Conservation (phyloP, 2,888 invertebrate species). For the Drosophila mimetica region DNA sequence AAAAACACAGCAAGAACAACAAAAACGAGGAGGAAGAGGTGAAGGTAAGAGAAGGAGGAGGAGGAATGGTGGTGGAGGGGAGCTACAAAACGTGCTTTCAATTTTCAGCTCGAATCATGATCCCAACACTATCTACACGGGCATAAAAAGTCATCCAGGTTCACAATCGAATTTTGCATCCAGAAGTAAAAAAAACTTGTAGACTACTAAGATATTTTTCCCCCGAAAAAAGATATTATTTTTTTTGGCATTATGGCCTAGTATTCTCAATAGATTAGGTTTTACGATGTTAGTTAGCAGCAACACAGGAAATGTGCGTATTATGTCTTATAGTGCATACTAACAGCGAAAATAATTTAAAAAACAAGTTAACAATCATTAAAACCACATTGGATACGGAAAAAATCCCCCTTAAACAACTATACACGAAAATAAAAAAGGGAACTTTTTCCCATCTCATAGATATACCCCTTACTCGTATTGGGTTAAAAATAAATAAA, state of each 20-base stretch:
- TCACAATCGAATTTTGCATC: no score
- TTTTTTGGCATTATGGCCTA: no score
- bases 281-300: background rate
- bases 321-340: conserved; percentile 74
- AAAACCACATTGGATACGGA: conserved; percentile 54
- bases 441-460: no score
- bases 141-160: background rate
- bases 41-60: background rate
- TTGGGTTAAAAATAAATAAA: no score
- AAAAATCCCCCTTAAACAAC: background rate
- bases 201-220: no score
- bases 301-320: conserved; percentile 65
- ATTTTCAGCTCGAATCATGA: conserved; percentile 48
- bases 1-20: conserved; percentile 27
- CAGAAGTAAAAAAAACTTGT: background rate
- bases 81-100: conserved; percentile 53
- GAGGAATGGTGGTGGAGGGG: background rate
- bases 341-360: conserved; percentile 72
- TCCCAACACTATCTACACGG: conserved; percentile 12
- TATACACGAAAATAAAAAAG: background rate
- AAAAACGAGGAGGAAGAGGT: conserved; percentile 15
- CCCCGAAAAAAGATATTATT: no score
- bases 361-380: no score
- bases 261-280: no score
- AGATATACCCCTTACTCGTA: no score